phyloP scores from a whole-genome alignment of 2,888 invertebrate species.

The Chrysotoxum bicinctum region DNA sequence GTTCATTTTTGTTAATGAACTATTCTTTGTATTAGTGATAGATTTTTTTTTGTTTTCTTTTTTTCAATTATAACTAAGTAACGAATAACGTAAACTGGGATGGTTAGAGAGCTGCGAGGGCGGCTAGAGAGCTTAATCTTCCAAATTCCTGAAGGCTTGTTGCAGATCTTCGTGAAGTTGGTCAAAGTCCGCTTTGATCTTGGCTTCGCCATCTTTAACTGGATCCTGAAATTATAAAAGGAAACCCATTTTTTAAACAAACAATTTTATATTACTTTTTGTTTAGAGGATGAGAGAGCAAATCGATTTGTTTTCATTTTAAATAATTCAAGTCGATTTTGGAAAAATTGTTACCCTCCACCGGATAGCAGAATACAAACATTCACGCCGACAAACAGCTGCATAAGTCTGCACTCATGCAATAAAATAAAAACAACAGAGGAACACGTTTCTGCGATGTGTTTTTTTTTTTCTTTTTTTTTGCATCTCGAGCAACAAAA shows the following conservation, averaged over 20 bases:
- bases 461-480: background rate
- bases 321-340: background rate
- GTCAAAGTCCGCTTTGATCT: constrained; percentile 97
- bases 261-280: no score
- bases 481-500: background rate
- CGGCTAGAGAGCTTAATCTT: constrained; percentile 87
- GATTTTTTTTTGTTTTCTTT: constrained; percentile 29
- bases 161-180: constrained; percentile 98
- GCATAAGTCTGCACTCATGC: background rate
- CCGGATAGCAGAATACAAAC: background rate
- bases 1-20: constrained; percentile 46
- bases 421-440: background rate
- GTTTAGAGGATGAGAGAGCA: background rate
- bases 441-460: background rate
- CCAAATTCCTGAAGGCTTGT: constrained; percentile 97
- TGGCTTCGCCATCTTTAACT: constrained; percentile 97
- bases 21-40: constrained; percentile 33
- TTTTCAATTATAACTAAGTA: constrained; percentile 66
- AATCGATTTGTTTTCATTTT: background rate
- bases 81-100: constrained; percentile 71
- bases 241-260: no score
- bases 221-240: constrained; percentile 88
- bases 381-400: background rate
- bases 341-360: background rate
- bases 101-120: constrained; percentile 60